These are phyloP conservation scores for Boloria selene DNA, from an alignment of 2,888 invertebrate species.

Conservation along the genomic window DNA sequence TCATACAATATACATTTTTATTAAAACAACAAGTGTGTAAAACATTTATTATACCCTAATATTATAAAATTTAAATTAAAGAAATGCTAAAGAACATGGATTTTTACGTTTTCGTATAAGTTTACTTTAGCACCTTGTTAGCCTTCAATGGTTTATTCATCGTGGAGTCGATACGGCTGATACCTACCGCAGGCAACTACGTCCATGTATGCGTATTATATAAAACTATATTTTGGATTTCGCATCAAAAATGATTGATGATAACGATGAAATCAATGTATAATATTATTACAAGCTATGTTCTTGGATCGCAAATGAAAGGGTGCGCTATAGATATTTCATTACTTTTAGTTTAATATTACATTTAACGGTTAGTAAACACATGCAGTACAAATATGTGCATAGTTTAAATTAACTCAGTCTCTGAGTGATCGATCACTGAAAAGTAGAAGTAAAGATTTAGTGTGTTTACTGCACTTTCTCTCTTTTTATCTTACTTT, in stretches of 20 bases:
- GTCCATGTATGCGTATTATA: slow-evolving; percentile 23
- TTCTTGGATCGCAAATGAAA: too few relatives aligned
- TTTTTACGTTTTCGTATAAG: slow-evolving; percentile 67
- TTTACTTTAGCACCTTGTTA: slow-evolving; percentile 76
- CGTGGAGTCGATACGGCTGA: slow-evolving; percentile 39
- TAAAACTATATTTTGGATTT: slow-evolving; percentile 23
- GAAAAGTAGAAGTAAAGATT: too few relatives aligned
- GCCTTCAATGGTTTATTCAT: slow-evolving; percentile 63
- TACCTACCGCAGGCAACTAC: slow-evolving; percentile 66
- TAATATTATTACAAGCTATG: background rate
- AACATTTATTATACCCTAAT: background rate
- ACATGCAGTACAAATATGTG: too few relatives aligned
- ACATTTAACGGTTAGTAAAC: too few relatives aligned
- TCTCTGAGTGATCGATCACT: too few relatives aligned
- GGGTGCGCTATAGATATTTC: too few relatives aligned
- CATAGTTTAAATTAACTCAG: too few relatives aligned
- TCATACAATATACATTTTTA: background rate
- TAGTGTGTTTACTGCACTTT: too few relatives aligned
- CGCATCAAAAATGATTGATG: slow-evolving; percentile 19
- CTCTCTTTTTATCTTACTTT: too few relatives aligned
- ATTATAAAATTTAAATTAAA: slow-evolving; percentile 32
- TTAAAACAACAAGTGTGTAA: background rate
- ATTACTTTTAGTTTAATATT: too few relatives aligned
- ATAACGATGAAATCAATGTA: slow-evolving; percentile 7
- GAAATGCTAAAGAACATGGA: slow-evolving; percentile 44